Base-by-base conservation (phyloP, 2,797 vertebrate species). In the Sebastes iracundus region DNA sequence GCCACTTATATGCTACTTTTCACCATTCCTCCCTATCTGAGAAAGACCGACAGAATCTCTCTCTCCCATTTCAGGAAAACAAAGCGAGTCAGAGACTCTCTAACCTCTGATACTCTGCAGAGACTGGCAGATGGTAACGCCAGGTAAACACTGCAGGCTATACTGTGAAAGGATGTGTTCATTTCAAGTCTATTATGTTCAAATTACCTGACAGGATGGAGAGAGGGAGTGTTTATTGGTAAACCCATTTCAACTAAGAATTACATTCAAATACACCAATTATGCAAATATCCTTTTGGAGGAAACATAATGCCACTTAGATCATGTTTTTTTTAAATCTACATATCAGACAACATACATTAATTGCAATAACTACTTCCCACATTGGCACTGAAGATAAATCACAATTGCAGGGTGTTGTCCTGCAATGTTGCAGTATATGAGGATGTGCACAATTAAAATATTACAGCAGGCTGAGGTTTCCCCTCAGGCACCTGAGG, bases 101-200 rank as follows among this genome's bases (percentile, higher is more conserved):
- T 42, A 42, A 42, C 38, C 38, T 42, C 38, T 42, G 38, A n/a
- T n/a, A 6, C 30, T 52, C 10, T n/a, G 16, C 32, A 53, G n/a
- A 58, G 35, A 20, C 35, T 10, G 22, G 46, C 69, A 73, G 61
- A 71, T 81, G 72, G 66, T 52, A 23, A 30, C 22, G 20, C 27
- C 61, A 62, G 68, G 62, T 62, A 72, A 46, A 68, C 78, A 74
- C 56, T 23, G 49, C 63, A 77, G 46, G 63, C 58, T 18, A 27
- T 10, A 13, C 63, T 58, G 58, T 33, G 27, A 49, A 72, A 68
- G 32, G 35, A 69, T n/a, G 25, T 59, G 28, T 59, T 81, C 38
- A 66, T 60, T 60, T 76, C 3, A 55, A 23, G 28, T 63, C 3
- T n/a, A 27, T 75, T 38, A 14, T 35, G 55, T 60, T 56, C 22